Evolutionary conservation across 2,113 vertebrate genomes (phyloP), one percentile per base, ranked within the genome.

Genomic region (Nycticryphes semicollaris): DNA sequence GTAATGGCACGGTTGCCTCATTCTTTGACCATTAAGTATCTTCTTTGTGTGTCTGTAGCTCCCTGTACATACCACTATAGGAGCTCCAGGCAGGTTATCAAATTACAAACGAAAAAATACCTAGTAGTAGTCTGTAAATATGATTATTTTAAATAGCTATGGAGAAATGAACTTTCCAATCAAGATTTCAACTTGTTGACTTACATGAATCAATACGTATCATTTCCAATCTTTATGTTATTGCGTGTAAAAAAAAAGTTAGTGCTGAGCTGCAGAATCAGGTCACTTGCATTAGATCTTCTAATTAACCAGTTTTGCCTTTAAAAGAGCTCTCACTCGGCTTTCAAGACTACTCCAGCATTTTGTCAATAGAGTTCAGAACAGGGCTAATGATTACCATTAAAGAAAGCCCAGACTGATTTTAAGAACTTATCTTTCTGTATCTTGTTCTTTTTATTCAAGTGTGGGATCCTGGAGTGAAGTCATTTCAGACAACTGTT

Each of bases 331-430:
- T 81, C 89, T 92, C 63, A 10, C 91, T 96, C 14, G 6, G 86
- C 95, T 98, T 95, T 97, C 96, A 94, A 97, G 95, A 87, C 96
- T 94, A 94, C 94, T 95, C 70, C 93, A 95, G 88, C 91, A 84
- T 96, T 96, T 98, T 96, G 97, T 98, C 98, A 97, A 97, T 97
- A 97, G 96, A 97, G 97, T 98, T 97, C 97, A 97, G 94, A 97
- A 94, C 37, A 85, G 87, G 94, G 95, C 93, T 97, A 98, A 98
- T 96, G 97, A 97, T 97, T 94, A 95, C 92, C 90, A 95, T 96
- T 97, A 98, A 94, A 88, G 96, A 97, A 97, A 97, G 92, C 94
- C 84, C 83, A 86, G 62, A 90, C 93, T 96, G 96, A 96, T 89
- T 96, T 84, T 95, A 94, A 93, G 91, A 96, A 98, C 94, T 97